Conservation (phyloP, 2,113 vertebrate species). For the Protomyctophum bolini region DNA sequence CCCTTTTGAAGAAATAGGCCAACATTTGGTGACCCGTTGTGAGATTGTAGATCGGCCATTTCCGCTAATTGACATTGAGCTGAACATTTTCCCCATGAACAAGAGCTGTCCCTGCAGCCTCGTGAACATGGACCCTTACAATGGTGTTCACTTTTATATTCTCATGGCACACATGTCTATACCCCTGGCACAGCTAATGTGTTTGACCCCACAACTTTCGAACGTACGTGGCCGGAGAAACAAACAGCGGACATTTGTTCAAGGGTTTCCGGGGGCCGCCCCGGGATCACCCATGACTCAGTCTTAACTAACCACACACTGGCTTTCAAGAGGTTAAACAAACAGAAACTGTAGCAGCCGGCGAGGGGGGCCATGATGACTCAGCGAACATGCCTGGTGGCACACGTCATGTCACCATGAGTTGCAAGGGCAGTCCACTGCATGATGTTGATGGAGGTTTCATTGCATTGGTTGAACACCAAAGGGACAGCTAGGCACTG, state of each 20-base stretch:
- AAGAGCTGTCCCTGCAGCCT: background rate
- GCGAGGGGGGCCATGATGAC: conserved; percentile 14
- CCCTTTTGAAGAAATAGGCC: too few relatives aligned
- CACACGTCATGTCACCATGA: background rate
- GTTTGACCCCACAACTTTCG: conserved; percentile 1
- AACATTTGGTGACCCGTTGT: too few relatives aligned
- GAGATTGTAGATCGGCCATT: too few relatives aligned
- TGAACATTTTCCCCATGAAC: conserved; percentile 3
- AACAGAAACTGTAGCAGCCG: conserved; percentile 22
- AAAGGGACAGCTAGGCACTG: background rate
- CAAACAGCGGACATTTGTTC: conserved; percentile 10
- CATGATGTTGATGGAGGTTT: conserved; percentile 5
- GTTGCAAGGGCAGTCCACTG: conserved; percentile 2
- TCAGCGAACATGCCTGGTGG: conserved; percentile 19
- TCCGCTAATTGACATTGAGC: too few relatives aligned
- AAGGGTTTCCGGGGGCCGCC: conserved; percentile 15
- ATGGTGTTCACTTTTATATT: background rate
- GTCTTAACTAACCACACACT: background rate
- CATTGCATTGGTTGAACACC: conserved; percentile 2
- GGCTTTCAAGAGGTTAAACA: conserved; percentile 6
- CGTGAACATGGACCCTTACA: background rate
- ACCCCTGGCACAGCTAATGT: background rate
- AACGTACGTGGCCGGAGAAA: background rate
- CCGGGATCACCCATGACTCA: conserved; percentile 25
- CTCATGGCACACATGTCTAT: background rate